Conservation (phyloP, 2,113 vertebrate species). For the Otus sunia region DNA sequence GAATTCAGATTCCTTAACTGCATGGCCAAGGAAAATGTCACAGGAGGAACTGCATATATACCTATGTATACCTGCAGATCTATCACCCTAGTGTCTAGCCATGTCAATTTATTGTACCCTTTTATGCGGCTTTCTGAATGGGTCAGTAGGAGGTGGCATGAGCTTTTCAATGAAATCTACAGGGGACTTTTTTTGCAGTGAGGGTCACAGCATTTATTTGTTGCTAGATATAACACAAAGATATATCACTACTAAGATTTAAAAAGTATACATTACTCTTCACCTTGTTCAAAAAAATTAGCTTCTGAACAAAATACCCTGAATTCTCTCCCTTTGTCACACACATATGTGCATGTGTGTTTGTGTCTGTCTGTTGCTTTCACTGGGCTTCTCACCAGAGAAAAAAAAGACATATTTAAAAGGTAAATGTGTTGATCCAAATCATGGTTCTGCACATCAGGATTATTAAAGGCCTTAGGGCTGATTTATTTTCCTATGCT, state of each 20-base stretch:
- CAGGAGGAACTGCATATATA: neutral
- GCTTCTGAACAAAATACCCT: neutral
- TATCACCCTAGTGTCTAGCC: neutral
- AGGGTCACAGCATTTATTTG: neutral
- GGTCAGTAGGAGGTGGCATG: neutral
- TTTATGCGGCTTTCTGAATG: neutral
- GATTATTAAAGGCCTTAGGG: neutral
- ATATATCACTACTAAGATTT: neutral
- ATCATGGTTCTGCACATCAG: neutral
- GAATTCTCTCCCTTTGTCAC: neutral
- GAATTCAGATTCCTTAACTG: neutral
- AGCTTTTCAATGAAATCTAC: neutral
- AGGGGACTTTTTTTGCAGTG: neutral
- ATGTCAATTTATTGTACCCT: neutral
- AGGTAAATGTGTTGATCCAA: neutral
- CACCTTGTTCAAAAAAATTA: neutral
- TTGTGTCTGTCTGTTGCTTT: neutral
- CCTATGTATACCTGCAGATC: neutral
- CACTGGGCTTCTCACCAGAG: neutral
- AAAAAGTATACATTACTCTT: neutral
- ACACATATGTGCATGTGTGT: fast-evolving
- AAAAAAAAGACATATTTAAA: neutral
- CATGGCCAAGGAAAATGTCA: neutral
- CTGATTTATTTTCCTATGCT: neutral
- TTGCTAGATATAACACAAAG: neutral